Evolutionary conservation across 2,797 vertebrate genomes (phyloP), one percentile per base, ranked within the genome.

Genomic region (Notolepis coatsorum): DNA sequence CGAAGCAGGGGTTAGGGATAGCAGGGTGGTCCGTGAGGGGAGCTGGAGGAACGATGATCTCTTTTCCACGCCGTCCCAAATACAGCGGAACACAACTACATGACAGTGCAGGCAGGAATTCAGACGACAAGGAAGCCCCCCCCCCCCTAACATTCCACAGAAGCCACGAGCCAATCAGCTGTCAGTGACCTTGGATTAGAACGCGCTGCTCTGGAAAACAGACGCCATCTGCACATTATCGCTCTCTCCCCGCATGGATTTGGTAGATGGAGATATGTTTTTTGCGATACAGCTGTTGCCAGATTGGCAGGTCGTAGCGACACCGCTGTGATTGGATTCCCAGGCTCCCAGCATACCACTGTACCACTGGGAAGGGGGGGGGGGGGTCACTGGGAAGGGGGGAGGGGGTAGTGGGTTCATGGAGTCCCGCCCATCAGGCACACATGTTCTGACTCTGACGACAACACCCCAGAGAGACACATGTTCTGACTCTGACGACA

Each of bases 291-390:
- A 77, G 60, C 27, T 27, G n/a, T 27, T 39, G 66, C 57, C 56
- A 58, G 66, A 75, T 67, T 75, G 71, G 70, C 84, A 60, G 71
- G 73, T 75, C 69, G 47, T 27, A 48, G 79, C 17, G 52, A 76
- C 55, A n/a, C 51, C 42, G 5, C 15, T 39, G 46, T 79, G 62
- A 84, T 86, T 50, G 42, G 57, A 85, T 86, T 84, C 75, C 74
- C 84, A 84, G 78, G 57, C 51, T 68, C 35, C 59, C 52, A 18
- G 15, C 17, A 23, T 38, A 17, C 45, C 20, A 31, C 6, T n/a
- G n/a, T n/a, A n/a, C n/a, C n/a, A 28, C 48, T 30, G 52, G 23
- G 30, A 1, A 24, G 18, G 48, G 35, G 51, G 10, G 18, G 3
- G 6, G 55, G 15, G 23, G 54, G 38, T 18, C 6, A 46, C 50